Conservation (phyloP, 2,888 invertebrate genomes). For the Trichopoda pennipes region DNA sequence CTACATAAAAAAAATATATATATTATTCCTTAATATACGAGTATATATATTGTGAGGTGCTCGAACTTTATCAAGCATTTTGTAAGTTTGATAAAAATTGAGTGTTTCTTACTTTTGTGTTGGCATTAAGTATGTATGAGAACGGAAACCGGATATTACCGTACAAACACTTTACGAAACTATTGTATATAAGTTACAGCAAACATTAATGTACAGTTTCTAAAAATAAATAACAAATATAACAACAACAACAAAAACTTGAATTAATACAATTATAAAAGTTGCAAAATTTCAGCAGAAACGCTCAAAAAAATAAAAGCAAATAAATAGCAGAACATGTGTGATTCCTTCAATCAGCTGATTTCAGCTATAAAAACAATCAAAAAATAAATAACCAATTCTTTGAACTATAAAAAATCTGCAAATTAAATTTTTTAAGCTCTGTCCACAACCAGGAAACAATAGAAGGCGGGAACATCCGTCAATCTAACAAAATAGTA, state of each 20-base stretch:
- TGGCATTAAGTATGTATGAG: slow-evolving; percentile 34
- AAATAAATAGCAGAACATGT: too few relatives aligned
- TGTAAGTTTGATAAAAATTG: slow-evolving; percentile 28
- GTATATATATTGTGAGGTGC: slow-evolving; percentile 37
- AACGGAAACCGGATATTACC: slow-evolving; percentile 66
- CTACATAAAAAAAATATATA: not conserved
- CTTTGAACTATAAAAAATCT: too few relatives aligned
- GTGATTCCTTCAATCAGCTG: too few relatives aligned
- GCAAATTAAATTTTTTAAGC: too few relatives aligned
- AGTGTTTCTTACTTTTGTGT: slow-evolving; percentile 14
- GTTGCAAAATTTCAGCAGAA: too few relatives aligned
- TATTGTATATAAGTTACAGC: slow-evolving; percentile 47
- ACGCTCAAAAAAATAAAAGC: too few relatives aligned
- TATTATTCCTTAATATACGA: slow-evolving; percentile 26
- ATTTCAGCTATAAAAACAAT: too few relatives aligned
- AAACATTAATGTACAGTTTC: slow-evolving; percentile 3
- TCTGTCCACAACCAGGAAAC: too few relatives aligned
- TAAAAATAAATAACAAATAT: too few relatives aligned
- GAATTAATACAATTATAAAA: not conserved
- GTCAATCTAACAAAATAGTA: too few relatives aligned
- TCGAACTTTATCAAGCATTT: slow-evolving; percentile 65
- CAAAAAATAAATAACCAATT: too few relatives aligned
- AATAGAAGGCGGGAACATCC: too few relatives aligned
- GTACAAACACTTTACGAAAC: slow-evolving; percentile 60
- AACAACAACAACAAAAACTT: not conserved